Evolutionary conservation across 1,140 invertebrate species (phyloP).

Genomic region (Platyura marginata): DNA sequence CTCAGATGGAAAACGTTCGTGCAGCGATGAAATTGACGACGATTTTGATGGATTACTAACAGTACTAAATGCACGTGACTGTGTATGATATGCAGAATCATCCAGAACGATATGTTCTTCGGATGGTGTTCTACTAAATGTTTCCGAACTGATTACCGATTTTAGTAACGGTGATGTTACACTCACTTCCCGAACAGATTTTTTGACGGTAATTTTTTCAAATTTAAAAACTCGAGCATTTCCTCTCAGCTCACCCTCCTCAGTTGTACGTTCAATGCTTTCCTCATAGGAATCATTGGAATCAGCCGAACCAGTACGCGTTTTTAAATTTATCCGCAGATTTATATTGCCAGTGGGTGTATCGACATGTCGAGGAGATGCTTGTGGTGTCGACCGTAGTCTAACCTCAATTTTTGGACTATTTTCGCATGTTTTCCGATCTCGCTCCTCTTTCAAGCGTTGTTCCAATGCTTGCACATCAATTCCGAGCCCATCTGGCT

Average conservation of each 20-base stretch:
- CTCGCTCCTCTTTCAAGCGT: conserved; percentile 32
- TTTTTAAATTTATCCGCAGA: background rate
- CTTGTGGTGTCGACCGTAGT: conserved; percentile 30
- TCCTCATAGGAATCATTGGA: conserved; percentile 30
- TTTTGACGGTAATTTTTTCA: conserved; percentile 41
- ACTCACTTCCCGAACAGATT: conserved; percentile 28
- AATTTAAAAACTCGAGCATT: conserved; percentile 43
- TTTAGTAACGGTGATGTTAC: background rate
- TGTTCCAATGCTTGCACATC: conserved; percentile 40
- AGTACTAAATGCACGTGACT: conserved; percentile 13
- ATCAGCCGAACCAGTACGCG: background rate
- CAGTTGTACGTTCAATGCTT: conserved; percentile 32
- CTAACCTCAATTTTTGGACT: conserved; percentile 34
- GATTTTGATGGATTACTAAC: conserved; percentile 29
- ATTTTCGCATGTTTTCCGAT: conserved; percentile 27
- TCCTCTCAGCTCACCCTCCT: conserved; percentile 39
- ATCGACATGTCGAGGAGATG: conserved; percentile 21
- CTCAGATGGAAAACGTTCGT: background rate
- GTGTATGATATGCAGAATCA: conserved; percentile 37
- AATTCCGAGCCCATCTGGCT: conserved; percentile 19
- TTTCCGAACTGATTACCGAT: conserved; percentile 1
- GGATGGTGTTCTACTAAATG: conserved; percentile 30
- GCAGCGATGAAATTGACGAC: conserved; percentile 14
- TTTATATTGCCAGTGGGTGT: conserved; percentile 5
- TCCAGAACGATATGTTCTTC: conserved; percentile 28